Conservation (phyloP, 2,113 vertebrate genomes). For the Colius striatus region DNA sequence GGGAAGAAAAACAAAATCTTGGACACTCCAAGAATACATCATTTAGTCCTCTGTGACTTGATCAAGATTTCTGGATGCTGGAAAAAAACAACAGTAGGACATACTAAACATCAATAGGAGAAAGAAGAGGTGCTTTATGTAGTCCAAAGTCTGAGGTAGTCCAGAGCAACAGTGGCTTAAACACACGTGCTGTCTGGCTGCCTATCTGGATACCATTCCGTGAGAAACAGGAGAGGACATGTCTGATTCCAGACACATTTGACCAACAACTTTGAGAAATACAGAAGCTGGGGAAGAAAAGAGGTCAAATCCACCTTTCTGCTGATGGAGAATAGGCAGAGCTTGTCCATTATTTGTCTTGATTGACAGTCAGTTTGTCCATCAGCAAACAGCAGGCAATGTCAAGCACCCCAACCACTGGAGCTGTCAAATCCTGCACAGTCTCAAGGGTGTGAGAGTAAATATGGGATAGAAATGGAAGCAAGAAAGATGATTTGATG, state of each 20-base stretch:
- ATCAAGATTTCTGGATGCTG: background rate
- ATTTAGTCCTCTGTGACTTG: background rate
- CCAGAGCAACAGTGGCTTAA: background rate
- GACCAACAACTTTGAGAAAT: background rate
- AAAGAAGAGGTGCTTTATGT: background rate
- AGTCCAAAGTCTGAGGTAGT: background rate
- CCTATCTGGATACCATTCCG: background rate
- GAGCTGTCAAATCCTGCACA: background rate
- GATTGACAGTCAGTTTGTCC: background rate
- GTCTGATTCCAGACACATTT: background rate
- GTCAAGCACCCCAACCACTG: fast-evolving
- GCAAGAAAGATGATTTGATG: background rate
- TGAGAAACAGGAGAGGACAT: background rate
- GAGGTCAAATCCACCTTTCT: background rate
- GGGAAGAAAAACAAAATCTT: background rate
- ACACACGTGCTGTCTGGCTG: background rate
- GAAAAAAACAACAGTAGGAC: background rate
- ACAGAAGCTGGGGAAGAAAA: background rate
- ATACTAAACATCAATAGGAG: background rate
- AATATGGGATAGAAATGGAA: background rate
- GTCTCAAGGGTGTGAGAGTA: background rate
- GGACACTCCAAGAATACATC: background rate
- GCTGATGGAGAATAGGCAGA: background rate
- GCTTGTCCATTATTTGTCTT: background rate
- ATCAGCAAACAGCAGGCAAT: background rate